phyloP scores from a whole-genome alignment of 2,888 invertebrate species.

The Lacanobia oleracea region DNA sequence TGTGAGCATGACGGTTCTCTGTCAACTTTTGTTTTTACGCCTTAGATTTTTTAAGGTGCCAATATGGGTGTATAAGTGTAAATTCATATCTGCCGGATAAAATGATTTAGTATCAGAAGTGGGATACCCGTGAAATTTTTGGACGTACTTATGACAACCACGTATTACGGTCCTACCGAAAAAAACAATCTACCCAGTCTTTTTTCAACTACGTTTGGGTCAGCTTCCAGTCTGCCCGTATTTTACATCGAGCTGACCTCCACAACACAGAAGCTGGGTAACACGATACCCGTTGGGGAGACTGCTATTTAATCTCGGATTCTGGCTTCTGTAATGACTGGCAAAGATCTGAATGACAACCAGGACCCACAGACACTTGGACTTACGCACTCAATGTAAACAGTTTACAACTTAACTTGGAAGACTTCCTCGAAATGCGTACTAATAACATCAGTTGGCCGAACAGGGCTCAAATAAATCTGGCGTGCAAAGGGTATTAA shows the following conservation, averaged over 20 bases:
- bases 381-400: conserved; percentile 1
- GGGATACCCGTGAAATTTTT: background rate
- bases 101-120: background rate
- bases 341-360: background rate
- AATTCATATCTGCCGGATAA: background rate
- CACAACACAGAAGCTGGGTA: too few relatives aligned
- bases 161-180: too few relatives aligned
- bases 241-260: too few relatives aligned
- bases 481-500: conserved; percentile 16
- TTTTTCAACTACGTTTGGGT: too few relatives aligned
- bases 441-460: background rate
- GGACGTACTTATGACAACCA: background rate
- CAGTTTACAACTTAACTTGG: background rate
- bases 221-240: too few relatives aligned
- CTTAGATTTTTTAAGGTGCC: background rate
- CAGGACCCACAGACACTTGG: background rate
- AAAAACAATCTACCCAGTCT: too few relatives aligned
- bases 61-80: background rate
- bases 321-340: background rate
- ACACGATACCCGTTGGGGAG: too few relatives aligned
- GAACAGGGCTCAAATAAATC: conserved; percentile 1
- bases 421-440: background rate
- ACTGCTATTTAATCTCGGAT: too few relatives aligned
- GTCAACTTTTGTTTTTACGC: too few relatives aligned
- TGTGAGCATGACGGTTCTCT: too few relatives aligned